Evolutionary conservation across 64 coral and sea anemone genomes (phyloP), one percentile per base, ranked within the genome.

Genomic region (Porites lutea): DNA sequence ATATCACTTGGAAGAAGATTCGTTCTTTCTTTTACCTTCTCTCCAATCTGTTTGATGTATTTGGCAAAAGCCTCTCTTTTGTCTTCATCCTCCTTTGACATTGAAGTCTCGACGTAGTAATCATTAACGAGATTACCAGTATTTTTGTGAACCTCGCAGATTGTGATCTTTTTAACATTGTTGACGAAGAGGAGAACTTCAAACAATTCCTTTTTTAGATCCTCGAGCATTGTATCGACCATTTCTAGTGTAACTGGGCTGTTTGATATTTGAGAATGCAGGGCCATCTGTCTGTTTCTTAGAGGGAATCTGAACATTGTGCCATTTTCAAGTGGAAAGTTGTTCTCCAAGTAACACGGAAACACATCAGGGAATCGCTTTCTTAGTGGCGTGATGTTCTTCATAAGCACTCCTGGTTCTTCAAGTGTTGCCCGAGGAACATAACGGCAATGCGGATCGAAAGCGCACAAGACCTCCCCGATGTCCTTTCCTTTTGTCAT

Each of bases 271-370:
- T 82, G 11, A 8, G 92, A 93, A 0, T 53, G 13, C 12, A 19
- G 8, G 13, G 89, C 52, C 89, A 83, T 91, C 37, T 83, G 18
- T 18, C 48, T 51, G 16, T 65, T 89, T 2, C 91, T 54, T 54
- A 93, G 75, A 51, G 91, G 83, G 50, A 93, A 93, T 58, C 91
- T 55, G 52, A 93, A 93, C 91, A 93, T 93, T n/a, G 91, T 93
- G 4, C 72, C 72, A 79, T 79, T 79, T 18, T 87, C 58, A 0
- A 78, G 20, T 8, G 83, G 20, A 66, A 87, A 93, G 48, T 87
- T 73, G 3, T 93, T 48, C 3, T 73, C 86, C 15, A 93, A 65
- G 15, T 93, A 93, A 20, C 92, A 89, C 0, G 92, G 52, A 5
- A 88, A 93, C 22, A 96, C 94, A 52, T 96, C 94, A 22, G 61